Evolutionary conservation across 30 jellyfish, hydroid and myxozoan genomes (phyloP).

Genomic region (Phacellophora camtschatica): DNA sequence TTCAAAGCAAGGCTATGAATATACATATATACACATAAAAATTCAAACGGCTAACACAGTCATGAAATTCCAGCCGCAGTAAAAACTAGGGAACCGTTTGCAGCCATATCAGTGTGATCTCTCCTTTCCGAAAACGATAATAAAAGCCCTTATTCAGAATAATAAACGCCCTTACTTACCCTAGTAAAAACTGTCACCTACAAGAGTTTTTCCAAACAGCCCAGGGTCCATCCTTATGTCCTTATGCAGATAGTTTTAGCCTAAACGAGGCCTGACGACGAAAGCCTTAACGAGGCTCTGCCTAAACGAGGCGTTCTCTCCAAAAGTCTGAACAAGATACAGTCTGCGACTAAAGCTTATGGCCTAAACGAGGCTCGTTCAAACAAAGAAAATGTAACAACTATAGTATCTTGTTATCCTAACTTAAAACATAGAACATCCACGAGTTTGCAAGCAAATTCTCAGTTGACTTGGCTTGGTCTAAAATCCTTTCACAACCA

Average conservation of each 20-base stretch:
- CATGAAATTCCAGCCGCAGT: constrained; percentile 49
- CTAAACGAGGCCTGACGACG: constrained; percentile 35
- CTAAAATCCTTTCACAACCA: no score
- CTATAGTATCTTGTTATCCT: no score
- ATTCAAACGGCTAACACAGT: background rate
- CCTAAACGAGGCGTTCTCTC: background rate
- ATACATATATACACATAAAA: no score
- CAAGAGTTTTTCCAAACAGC: constrained; percentile 10
- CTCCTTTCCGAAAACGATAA: no score
- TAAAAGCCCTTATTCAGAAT: background rate
- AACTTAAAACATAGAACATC: no score
- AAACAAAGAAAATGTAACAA: no score
- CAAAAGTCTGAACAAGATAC: background rate
- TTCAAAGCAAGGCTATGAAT: no score
- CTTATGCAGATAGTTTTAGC: background rate
- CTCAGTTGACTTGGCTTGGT: no score
- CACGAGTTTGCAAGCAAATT: no score
- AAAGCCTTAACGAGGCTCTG: background rate
- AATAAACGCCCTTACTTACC: constrained; percentile 59
- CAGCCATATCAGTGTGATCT: no score
- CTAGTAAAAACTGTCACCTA: background rate
- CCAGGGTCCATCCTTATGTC: background rate
- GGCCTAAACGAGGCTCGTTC: background rate
- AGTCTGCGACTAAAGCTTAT: background rate
- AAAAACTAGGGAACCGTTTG: no score